phyloP scores from a whole-genome alignment of 2,113 vertebrate species.

The Turnix velox region DNA sequence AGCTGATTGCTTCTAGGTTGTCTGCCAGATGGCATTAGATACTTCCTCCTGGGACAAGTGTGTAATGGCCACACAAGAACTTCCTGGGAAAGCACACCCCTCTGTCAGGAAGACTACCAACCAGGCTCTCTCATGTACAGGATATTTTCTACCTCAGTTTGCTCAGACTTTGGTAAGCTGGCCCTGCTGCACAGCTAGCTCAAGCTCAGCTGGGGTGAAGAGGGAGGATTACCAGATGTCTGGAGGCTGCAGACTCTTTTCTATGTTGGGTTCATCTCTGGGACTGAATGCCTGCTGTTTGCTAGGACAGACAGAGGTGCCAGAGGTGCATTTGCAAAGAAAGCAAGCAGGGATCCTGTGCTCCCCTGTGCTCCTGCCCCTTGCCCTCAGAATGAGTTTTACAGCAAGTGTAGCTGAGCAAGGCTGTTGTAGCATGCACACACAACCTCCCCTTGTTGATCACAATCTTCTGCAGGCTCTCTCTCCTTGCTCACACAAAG shows the following conservation, averaged over 20 bases:
- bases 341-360: neutral
- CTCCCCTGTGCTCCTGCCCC: neutral
- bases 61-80: neutral
- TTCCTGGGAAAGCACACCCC: neutral
- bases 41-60: neutral
- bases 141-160: neutral
- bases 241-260: neutral
- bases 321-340: neutral
- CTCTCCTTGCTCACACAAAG: neutral
- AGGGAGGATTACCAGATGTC: neutral
- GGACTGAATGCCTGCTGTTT: neutral
- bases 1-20: fast-evolving
- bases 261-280: neutral
- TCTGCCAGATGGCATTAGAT: fast-evolving
- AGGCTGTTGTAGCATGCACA: neutral
- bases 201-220: neutral
- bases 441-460: no score
- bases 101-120: neutral
- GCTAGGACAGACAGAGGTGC: neutral
- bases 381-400: neutral
- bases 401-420: neutral
- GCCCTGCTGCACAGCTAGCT: neutral
- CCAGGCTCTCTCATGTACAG: neutral
- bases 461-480: neutral
- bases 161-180: neutral